These are phyloP conservation scores for Cerastis rubricosa DNA, from an alignment of 2,888 invertebrate species.

Conservation along the genomic window DNA sequence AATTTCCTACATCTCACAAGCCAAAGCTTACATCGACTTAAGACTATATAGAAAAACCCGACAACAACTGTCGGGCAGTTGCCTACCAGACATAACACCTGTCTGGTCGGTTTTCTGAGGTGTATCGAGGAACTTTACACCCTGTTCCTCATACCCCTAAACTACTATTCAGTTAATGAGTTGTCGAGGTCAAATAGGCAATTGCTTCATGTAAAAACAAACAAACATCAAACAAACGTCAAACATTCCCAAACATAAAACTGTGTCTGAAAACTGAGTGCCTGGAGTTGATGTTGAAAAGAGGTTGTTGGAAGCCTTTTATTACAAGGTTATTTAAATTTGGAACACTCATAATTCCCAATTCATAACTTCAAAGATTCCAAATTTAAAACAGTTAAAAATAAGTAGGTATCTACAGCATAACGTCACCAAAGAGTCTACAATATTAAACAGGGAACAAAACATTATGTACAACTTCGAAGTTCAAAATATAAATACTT, in stretches of 20 bases:
- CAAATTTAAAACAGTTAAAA: not conserved
- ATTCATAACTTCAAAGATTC: not conserved
- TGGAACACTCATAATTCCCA: not conserved
- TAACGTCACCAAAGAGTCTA: conserved; percentile 2
- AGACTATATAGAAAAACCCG: too few relatives aligned
- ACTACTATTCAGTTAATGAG: not conserved
- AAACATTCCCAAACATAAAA: too few relatives aligned
- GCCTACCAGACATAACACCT: too few relatives aligned
- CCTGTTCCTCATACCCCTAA: too few relatives aligned
- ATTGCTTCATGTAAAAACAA: too few relatives aligned
- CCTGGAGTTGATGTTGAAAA: not conserved
- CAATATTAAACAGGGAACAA: conserved; percentile 30
- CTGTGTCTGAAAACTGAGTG: not conserved
- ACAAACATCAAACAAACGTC: too few relatives aligned
- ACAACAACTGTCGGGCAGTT: too few relatives aligned
- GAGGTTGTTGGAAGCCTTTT: not conserved
- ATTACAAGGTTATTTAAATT: not conserved
- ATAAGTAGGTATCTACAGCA: not conserved
- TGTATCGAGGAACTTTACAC: too few relatives aligned
- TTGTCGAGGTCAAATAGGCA: not conserved
- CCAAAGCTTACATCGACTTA: too few relatives aligned
- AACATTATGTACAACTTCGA: conserved; percentile 54
- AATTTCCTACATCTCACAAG: too few relatives aligned
- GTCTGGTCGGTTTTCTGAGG: too few relatives aligned
- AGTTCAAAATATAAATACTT: conserved; percentile 54